Conservation (phyloP, 2,797 vertebrate genomes). For the Glyptemys insculpta region DNA sequence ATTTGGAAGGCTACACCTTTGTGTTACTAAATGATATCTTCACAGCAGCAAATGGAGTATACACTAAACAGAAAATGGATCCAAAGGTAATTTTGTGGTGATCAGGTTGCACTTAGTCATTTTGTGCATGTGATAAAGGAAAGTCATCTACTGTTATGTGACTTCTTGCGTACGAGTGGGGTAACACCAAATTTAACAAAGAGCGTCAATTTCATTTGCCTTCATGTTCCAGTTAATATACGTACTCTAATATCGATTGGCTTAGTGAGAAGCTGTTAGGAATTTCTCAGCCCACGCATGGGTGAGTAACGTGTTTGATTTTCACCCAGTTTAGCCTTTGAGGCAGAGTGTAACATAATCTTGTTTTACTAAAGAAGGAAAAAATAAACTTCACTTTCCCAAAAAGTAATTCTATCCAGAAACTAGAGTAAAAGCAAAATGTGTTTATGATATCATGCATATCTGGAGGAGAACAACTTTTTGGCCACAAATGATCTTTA, state of each 20-base stretch:
- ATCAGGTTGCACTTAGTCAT: background rate
- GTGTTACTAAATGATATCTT: constrained; percentile 93
- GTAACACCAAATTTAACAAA: background rate
- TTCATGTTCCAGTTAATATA: background rate
- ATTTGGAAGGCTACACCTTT: constrained; percentile 87
- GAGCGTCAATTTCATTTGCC: background rate
- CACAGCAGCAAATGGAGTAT: constrained; percentile 92
- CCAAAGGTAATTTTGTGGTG: constrained; percentile 82
- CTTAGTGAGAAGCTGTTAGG: background rate
- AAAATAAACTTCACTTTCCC: background rate
- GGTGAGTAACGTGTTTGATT: background rate
- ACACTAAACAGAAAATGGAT: constrained; percentile 92
- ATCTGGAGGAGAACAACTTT: background rate
- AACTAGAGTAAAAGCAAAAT: background rate
- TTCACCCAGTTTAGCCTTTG: background rate
- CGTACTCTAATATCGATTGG: background rate
- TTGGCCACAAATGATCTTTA: background rate
- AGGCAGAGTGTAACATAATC: background rate
- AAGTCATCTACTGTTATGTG: background rate
- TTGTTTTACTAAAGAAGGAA: background rate
- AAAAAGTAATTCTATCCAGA: background rate
- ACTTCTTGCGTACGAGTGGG: background rate
- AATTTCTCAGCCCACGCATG: background rate
- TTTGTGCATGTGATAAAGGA: background rate
- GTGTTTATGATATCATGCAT: background rate